phyloP scores from a whole-genome alignment of 2,797 vertebrate genomes.

The Rhyacichthys aspro region DNA sequence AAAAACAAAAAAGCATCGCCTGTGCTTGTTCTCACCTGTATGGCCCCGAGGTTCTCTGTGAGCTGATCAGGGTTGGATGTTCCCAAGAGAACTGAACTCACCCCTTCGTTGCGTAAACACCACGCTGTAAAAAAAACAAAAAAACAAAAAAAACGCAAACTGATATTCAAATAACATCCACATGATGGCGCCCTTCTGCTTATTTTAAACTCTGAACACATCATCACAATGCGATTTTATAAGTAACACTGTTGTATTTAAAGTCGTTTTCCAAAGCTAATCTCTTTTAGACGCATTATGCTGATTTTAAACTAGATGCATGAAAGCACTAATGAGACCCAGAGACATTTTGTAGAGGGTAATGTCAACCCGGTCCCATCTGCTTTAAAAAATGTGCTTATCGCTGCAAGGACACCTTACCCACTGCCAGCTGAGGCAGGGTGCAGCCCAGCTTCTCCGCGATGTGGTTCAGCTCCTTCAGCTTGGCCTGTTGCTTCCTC shows the following conservation, averaged over 20 bases:
- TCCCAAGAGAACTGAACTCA: slow-evolving; percentile 96
- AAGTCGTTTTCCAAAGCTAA: too few relatives aligned
- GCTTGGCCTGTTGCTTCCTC: slow-evolving; percentile 92
- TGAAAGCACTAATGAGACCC: too few relatives aligned
- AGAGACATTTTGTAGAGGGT: background rate
- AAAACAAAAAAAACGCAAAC: slow-evolving; percentile 8
- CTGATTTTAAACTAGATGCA: too few relatives aligned
- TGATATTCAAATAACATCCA: slow-evolving; percentile 26
- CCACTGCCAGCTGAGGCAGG: slow-evolving; percentile 95
- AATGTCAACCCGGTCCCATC: background rate
- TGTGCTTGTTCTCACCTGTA: slow-evolving; percentile 83
- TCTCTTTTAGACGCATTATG: too few relatives aligned
- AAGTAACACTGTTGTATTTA: too few relatives aligned
- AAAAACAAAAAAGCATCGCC: background rate
- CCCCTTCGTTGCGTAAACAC: slow-evolving; percentile 97
- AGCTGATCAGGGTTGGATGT: slow-evolving; percentile 96
- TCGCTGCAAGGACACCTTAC: slow-evolving; percentile 74
- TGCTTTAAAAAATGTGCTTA: background rate
- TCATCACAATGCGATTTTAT: too few relatives aligned
- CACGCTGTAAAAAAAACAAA: slow-evolving; percentile 87
- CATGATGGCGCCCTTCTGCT: slow-evolving; percentile 30
- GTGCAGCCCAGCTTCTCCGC: slow-evolving; percentile 95
- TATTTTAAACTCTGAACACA: too few relatives aligned
- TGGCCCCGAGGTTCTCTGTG: slow-evolving; percentile 97
- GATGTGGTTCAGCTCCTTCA: slow-evolving; percentile 93